Percentiles rank a stretch among this genome's conserved stretches.
These are phyloP conservation scores for Phanerotoma sp. DNA, from an alignment of 2,888 invertebrate genomes.

Conservation along the genomic window DNA sequence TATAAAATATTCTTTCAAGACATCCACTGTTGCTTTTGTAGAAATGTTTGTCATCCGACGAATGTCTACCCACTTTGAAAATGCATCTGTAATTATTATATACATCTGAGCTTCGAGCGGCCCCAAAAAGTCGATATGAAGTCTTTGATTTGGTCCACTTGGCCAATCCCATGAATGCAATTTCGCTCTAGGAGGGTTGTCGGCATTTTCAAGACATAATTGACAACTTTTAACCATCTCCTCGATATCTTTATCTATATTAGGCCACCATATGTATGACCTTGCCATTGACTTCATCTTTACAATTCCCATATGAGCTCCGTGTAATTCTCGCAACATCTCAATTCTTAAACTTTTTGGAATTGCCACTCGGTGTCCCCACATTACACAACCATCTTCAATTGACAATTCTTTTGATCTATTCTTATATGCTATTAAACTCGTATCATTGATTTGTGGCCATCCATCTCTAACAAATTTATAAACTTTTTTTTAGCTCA, in stretches of 20 bases:
- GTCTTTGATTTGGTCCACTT: conserved; percentile 6
- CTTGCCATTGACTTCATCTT: conserved; percentile 40
- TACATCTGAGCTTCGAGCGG: conserved; percentile 25
- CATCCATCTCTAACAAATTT: conserved; percentile 9
- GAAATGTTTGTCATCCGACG: conserved; percentile 24
- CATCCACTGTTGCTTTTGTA: conserved; percentile 14
- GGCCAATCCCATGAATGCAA: conserved; percentile 19
- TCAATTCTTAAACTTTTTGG: conserved; percentile 2
- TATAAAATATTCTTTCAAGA: conserved; percentile 18
- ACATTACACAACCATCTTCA: conserved; percentile 11
- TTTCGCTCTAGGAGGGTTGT: conserved; percentile 13
- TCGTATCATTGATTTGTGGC: neutral
- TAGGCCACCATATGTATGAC: conserved; percentile 36
- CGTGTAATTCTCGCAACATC: conserved; percentile 15
- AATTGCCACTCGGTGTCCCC: conserved; percentile 10
- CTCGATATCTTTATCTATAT: conserved; percentile 34
- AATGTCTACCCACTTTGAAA: conserved; percentile 34
- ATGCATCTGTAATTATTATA: conserved; percentile 31
- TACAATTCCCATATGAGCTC: conserved; percentile 31
- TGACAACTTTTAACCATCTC: conserved; percentile 16
- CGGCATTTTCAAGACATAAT: conserved; percentile 20
- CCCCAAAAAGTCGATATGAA: conserved; percentile 21
- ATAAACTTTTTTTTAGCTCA: neutral
- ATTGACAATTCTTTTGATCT: conserved; percentile 9
- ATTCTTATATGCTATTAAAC: conserved; percentile 1